These are phyloP conservation scores for Margaritifera margaritifera DNA, from an alignment of 2,888 invertebrate genomes.

Conservation along the genomic window DNA sequence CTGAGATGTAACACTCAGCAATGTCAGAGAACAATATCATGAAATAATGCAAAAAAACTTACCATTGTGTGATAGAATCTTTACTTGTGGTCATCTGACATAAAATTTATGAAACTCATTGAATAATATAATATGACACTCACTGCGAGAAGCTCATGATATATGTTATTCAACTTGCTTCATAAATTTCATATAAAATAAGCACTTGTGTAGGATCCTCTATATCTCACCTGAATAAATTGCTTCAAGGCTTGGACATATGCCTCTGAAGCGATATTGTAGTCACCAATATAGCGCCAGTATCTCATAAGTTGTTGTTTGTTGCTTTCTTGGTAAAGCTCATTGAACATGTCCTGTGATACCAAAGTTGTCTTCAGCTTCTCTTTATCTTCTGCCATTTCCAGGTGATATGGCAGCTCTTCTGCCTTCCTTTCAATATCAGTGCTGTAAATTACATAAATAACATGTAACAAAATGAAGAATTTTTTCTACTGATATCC, in stretches of 20 bases:
- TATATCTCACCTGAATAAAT: constrained; percentile 21
- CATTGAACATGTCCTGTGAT: constrained; percentile 37
- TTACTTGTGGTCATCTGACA: too few species aligned
- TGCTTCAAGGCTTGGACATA: constrained; percentile 26
- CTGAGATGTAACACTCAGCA: too few species aligned
- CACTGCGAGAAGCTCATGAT: neutral
- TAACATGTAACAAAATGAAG: too few species aligned
- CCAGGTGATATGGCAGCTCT: constrained; percentile 48
- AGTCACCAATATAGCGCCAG: constrained; percentile 49
- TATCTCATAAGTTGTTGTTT: constrained; percentile 48
- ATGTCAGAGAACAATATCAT: too few species aligned
- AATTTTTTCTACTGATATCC: too few species aligned
- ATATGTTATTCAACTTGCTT: too few species aligned
- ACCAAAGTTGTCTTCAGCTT: constrained; percentile 34
- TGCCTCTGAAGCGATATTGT: constrained; percentile 32
- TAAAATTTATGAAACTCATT: too few species aligned
- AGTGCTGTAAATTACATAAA: constrained; percentile 20
- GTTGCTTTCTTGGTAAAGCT: constrained; percentile 36
- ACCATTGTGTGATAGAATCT: too few species aligned
- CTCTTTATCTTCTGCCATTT: constrained; percentile 25
- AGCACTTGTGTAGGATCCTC: neutral
- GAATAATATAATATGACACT: too few species aligned
- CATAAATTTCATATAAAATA: too few species aligned
- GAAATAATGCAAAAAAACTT: too few species aligned
- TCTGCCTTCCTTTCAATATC: constrained; percentile 44